A percentile compares a stretch with the other conserved stretches of the same genome.
phyloP scores from a whole-genome alignment of 2,797 vertebrate species.

The Gouania willdenowi region DNA sequence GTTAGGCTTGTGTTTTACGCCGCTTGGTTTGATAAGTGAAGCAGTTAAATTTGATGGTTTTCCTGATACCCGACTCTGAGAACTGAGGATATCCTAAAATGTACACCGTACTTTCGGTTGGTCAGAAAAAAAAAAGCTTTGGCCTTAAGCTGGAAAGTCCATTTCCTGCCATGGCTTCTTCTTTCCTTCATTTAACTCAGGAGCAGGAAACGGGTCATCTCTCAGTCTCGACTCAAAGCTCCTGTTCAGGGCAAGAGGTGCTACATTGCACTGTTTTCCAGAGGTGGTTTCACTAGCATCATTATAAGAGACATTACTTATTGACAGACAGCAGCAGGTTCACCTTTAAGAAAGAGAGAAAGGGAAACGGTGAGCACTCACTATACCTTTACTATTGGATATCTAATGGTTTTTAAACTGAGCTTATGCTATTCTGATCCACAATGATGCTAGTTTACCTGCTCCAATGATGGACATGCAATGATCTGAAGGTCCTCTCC shows the following conservation, averaged over 20 bases:
- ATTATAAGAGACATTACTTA: constrained; percentile 73
- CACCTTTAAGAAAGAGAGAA: constrained; percentile 81
- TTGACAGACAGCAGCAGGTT: constrained; percentile 88
- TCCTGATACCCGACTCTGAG: too few relatives aligned
- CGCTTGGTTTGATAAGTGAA: too few relatives aligned
- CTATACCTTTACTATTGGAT: constrained; percentile 23
- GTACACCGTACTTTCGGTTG: too few relatives aligned
- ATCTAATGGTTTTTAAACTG: constrained; percentile 31
- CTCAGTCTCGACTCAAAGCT: constrained; percentile 21
- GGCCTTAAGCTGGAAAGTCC: constrained; percentile 28
- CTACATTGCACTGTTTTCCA: constrained; percentile 21
- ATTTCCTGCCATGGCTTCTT: too few relatives aligned
- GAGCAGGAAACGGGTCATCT: constrained; percentile 27
- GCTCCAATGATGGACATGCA: constrained; percentile 90
- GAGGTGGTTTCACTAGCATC: constrained; percentile 13
- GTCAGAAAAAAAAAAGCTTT: constrained; percentile 49
- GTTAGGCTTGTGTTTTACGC: too few relatives aligned
- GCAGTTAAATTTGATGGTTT: too few relatives aligned
- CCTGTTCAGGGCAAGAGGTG: constrained; percentile 28
- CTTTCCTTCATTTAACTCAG: constrained; percentile 17
- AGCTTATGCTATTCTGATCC: constrained; percentile 23
- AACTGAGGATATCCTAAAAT: too few relatives aligned
- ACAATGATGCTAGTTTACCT: constrained; percentile 54
- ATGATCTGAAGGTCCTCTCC: constrained; percentile 93
- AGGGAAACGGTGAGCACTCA: constrained; percentile 28